These are phyloP conservation scores for Myxocyprinus asiaticus DNA, from an alignment of 2,113 vertebrate genomes.

Conservation along the genomic window DNA sequence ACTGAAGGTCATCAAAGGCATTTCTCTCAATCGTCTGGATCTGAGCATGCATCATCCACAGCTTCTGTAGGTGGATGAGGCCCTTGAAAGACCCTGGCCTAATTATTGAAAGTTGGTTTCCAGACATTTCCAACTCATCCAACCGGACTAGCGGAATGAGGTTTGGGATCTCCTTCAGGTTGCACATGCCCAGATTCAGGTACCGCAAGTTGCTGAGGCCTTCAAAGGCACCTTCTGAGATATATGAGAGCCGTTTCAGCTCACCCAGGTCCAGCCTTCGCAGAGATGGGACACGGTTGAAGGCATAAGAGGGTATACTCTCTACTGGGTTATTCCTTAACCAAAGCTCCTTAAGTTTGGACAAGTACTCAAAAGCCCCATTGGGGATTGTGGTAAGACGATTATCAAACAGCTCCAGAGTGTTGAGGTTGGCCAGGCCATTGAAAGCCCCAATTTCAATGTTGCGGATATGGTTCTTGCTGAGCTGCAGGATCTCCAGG, in stretches of 20 bases:
- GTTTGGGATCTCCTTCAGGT: conserved; percentile 97
- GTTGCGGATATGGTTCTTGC: conserved; percentile 97
- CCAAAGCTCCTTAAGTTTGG: conserved; percentile 98
- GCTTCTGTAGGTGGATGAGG: conserved; percentile 96
- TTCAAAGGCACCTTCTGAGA: conserved; percentile 99
- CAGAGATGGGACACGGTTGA: conserved; percentile 96
- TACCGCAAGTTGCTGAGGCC: conserved; percentile 97
- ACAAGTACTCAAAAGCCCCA: conserved; percentile 98
- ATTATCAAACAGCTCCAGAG: conserved; percentile 99
- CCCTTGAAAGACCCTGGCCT: conserved; percentile 96
- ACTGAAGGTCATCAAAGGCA: conserved; percentile 97
- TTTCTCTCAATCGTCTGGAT: conserved; percentile 98
- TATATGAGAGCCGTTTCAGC: conserved; percentile 95
- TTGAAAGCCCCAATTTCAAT: conserved; percentile 99
- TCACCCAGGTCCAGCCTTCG: conserved; percentile 94
- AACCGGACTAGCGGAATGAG: conserved; percentile 94
- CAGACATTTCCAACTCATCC: conserved; percentile 98
- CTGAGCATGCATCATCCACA: conserved; percentile 99
- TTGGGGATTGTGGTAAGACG: conserved; percentile 97
- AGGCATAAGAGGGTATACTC: conserved; percentile 98
- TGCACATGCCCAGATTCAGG: conserved; percentile 99
- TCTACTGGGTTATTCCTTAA: conserved; percentile 97
- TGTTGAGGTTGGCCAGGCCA: conserved; percentile 97
- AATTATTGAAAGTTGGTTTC: conserved; percentile 92
- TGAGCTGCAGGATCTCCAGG: conserved; percentile 95